Conservation (phyloP, 2,797 vertebrate species). For the Artibeus jamaicensis region DNA sequence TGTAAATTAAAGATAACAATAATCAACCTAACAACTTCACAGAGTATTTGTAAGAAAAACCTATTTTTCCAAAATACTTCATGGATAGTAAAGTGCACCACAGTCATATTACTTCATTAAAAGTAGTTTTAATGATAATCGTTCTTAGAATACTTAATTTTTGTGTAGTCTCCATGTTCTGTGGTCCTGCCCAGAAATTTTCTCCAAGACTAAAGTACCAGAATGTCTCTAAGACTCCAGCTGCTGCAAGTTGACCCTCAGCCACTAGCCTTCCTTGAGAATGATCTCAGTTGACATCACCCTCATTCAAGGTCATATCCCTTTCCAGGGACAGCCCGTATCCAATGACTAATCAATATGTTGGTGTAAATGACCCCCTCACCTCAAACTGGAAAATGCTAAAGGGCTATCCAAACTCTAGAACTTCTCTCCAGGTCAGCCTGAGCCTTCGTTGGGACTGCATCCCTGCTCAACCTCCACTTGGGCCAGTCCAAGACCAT, state of each 20-base stretch:
- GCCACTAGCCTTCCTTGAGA: background rate
- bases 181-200: background rate
- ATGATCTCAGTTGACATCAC: background rate
- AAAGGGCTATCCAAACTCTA: background rate
- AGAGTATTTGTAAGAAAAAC: background rate
- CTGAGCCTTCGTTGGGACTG: background rate
- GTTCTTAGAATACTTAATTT: background rate
- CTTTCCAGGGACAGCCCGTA: background rate
- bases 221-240: background rate
- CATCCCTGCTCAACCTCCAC: background rate
- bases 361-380: background rate
- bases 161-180: background rate
- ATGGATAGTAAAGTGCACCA: background rate
- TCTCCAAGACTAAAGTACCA: background rate
- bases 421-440: background rate
- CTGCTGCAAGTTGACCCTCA: background rate
- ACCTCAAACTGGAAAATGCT: background rate
- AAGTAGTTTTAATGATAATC: background rate
- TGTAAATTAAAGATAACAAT: conserved; percentile 26
- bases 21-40: background rate
- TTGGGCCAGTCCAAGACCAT: background rate
- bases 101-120: background rate
- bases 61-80: background rate
- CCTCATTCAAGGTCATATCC: background rate
- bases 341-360: background rate